These are phyloP conservation scores for Andricus quercusramuli DNA, from an alignment of 2,888 invertebrate species.

Conservation along the genomic window DNA sequence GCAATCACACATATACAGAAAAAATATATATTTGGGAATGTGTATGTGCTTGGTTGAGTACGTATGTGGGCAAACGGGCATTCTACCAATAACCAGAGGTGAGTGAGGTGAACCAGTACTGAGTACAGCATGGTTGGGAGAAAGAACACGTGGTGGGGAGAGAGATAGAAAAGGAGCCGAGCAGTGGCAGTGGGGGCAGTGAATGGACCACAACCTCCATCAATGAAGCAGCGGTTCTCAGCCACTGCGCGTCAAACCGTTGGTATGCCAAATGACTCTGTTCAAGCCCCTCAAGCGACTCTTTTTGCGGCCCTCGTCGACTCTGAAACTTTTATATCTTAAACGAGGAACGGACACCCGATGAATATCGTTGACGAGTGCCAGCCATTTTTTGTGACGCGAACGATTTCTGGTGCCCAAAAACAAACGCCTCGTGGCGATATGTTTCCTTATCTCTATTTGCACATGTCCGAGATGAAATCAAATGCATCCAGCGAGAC, in stretches of 20 bases:
- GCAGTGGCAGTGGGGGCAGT: conserved; percentile 61
- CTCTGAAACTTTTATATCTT: conserved; percentile 27
- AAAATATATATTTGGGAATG: conserved; percentile 18
- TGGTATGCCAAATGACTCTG: conserved; percentile 50
- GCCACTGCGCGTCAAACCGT: conserved; percentile 56
- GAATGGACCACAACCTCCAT: conserved; percentile 72
- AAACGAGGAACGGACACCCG: conserved; percentile 21
- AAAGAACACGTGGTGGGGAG: conserved; percentile 46
- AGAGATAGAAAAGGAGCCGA: conserved; percentile 44
- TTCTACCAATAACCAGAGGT: conserved; percentile 57
- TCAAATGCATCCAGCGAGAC: not conserved
- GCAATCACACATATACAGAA: not conserved
- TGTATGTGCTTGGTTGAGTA: not conserved
- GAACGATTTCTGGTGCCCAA: conserved; percentile 47
- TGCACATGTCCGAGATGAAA: not conserved
- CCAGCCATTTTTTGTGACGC: conserved; percentile 35
- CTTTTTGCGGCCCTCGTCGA: conserved; percentile 43
- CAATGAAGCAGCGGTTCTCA: conserved; percentile 76
- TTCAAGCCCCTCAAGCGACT: conserved; percentile 30
- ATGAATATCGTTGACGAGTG: conserved; percentile 38
- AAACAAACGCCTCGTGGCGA: conserved; percentile 44
- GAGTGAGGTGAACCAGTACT: conserved; percentile 58
- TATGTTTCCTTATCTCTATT: not conserved
- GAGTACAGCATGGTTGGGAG: conserved; percentile 54
- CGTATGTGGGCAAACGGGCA: conserved; percentile 49